These are phyloP conservation scores for Corapipo altera DNA, from an alignment of 2,113 vertebrate genomes.

Conservation along the genomic window DNA sequence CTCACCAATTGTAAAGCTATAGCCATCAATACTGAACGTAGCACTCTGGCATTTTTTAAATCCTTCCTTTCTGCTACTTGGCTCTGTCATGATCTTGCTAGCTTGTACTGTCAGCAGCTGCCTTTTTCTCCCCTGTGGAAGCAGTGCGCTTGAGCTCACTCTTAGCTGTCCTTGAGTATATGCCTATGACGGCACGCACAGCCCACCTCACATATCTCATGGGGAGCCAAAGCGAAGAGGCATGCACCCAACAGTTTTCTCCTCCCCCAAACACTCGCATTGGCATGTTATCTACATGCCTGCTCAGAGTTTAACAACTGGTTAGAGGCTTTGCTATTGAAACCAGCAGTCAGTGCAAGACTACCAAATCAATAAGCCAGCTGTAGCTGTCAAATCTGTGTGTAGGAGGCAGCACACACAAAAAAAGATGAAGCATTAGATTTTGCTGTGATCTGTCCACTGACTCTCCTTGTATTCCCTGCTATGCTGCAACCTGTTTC, in stretches of 20 bases:
- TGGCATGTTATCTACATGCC: not conserved
- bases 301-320: conserved; percentile 6
- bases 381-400: not conserved
- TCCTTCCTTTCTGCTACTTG: conserved; percentile 85
- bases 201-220: conserved; percentile 43
- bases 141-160: not conserved
- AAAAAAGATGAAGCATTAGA: not conserved
- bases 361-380: not conserved
- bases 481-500: not conserved
- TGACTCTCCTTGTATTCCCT: not conserved
- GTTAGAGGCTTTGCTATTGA: not conserved
- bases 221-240: not conserved
- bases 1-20: conserved; percentile 96
- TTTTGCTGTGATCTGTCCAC: not conserved
- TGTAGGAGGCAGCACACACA: not conserved
- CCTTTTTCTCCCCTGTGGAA: not conserved
- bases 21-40: conserved; percentile 96
- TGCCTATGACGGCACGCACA: conserved; percentile 36
- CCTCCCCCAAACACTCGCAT: conserved; percentile 56
- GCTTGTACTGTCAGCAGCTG: not conserved
- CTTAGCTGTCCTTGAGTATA: not conserved
- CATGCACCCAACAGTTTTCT: conserved; percentile 46
- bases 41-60: conserved; percentile 94
- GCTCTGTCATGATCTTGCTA: conserved; percentile 82
- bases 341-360: not conserved